Evolutionary conservation across 2,888 invertebrate genomes (phyloP).

Genomic region (Nymphalis polychloros): DNA sequence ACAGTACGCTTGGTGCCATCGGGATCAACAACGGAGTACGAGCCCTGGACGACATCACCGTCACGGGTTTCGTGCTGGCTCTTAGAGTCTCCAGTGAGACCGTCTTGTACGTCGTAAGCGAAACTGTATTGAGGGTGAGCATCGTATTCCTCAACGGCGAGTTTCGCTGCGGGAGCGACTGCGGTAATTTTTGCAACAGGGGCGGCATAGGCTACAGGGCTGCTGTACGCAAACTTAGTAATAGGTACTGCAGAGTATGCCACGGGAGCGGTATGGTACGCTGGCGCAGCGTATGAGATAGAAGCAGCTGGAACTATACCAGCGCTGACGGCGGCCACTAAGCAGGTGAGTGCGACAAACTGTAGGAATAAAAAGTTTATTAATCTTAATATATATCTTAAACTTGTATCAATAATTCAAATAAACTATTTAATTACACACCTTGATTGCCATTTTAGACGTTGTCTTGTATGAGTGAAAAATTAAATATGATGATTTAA

Average conservation of each 20-base stretch:
- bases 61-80: conserved; percentile 72
- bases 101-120: conserved; percentile 85
- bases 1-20: conserved; percentile 81
- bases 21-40: conserved; percentile 79
- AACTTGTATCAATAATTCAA: neutral
- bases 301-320: conserved; percentile 60
- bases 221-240: conserved; percentile 45
- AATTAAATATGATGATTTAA: conserved; percentile 40
- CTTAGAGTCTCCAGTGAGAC: conserved; percentile 75
- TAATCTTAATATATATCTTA: neutral
- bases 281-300: conserved; percentile 42
- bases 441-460: conserved; percentile 73
- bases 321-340: conserved; percentile 65
- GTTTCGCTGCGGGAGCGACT: conserved; percentile 57
- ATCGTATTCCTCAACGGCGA: conserved; percentile 75
- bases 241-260: conserved; percentile 41
- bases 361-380: conserved; percentile 46
- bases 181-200: conserved; percentile 49
- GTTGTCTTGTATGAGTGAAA: conserved; percentile 40
- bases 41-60: conserved; percentile 74
- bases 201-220: conserved; percentile 46
- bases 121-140: conserved; percentile 85
- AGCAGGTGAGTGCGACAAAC: conserved; percentile 65
- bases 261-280: conserved; percentile 40
- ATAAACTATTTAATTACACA: conserved; percentile 41